These are phyloP conservation scores for Pterois miles DNA, from an alignment of 2,797 vertebrate species.

Conservation along the genomic window DNA sequence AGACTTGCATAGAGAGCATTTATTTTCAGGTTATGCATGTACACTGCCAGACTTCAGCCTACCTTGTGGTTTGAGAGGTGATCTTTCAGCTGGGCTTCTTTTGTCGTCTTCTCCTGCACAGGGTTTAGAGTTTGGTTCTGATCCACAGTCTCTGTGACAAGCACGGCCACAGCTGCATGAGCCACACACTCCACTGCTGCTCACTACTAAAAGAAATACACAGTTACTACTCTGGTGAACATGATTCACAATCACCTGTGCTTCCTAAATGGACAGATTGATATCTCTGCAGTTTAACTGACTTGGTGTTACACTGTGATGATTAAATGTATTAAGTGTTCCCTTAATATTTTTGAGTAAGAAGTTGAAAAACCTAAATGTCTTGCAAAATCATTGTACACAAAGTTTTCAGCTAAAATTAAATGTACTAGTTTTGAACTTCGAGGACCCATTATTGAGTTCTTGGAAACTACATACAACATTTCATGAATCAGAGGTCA, in stretches of 20 bases:
- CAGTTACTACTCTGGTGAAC: no score
- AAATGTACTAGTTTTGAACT: neutral
- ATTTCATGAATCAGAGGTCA: constrained; percentile 5
- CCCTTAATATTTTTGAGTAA: no score
- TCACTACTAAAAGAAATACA: constrained; percentile 11
- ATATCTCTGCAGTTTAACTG: no score
- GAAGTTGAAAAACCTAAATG: neutral
- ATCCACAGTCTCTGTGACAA: constrained; percentile 16
- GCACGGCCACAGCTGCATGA: constrained; percentile 37
- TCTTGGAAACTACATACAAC: neutral
- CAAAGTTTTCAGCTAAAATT: neutral
- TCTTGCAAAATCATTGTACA: neutral
- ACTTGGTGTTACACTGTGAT: no score
- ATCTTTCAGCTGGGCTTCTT: constrained; percentile 18
- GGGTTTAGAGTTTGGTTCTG: neutral
- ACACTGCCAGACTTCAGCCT: neutral
- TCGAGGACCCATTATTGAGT: neutral
- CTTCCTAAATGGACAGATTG: no score
- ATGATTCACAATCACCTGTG: no score
- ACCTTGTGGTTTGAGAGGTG: constrained; percentile 60
- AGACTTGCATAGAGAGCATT: neutral
- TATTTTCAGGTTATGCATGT: neutral
- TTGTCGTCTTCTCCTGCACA: neutral
- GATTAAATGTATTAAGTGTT: no score
- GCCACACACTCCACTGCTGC: constrained; percentile 43